phyloP scores from a whole-genome alignment of 2,797 vertebrate species.

The Oreochromis mossambicus region DNA sequence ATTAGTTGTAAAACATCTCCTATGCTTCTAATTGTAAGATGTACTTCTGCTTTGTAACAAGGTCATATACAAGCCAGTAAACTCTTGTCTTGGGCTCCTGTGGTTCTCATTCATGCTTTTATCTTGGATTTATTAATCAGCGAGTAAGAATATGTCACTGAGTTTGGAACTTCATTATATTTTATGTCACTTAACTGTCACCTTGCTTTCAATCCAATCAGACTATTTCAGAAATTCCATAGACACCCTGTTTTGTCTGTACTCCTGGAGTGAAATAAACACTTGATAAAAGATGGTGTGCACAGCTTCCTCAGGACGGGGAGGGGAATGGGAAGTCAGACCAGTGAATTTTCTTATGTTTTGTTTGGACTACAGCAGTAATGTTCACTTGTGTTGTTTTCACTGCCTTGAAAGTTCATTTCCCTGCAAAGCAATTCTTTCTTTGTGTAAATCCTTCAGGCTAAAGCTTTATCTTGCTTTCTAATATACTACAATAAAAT shows the following conservation, averaged over 20 bases:
- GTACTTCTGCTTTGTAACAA: not conserved
- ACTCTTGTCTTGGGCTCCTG: not conserved
- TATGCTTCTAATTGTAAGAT: not conserved
- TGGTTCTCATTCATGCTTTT: not conserved
- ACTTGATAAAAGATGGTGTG: slow-evolving; percentile 47
- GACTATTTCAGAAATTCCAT: slow-evolving; percentile 10
- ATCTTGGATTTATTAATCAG: not conserved
- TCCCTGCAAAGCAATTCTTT: slow-evolving; percentile 3
- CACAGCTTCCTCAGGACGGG: not conserved
- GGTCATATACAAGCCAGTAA: not conserved
- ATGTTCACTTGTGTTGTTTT: slow-evolving; percentile 9
- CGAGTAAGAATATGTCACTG: not conserved
- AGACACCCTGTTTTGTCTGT: slow-evolving; percentile 63
- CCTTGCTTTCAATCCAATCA: slow-evolving; percentile 44
- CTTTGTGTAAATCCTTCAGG: slow-evolving; percentile 15
- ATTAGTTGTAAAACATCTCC: not conserved
- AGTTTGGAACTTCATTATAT: not conserved
- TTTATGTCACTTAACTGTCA: not conserved
- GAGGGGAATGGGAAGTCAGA: slow-evolving; percentile 4
- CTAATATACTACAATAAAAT: not conserved
- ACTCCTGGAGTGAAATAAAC: slow-evolving; percentile 60
- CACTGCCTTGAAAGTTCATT: slow-evolving; percentile 14
- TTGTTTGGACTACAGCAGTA: slow-evolving; percentile 37
- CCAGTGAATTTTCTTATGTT: slow-evolving; percentile 9
- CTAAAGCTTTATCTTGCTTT: not conserved